Conservation (phyloP, 2,113 vertebrate species). For the Baryphthengus martii region DNA sequence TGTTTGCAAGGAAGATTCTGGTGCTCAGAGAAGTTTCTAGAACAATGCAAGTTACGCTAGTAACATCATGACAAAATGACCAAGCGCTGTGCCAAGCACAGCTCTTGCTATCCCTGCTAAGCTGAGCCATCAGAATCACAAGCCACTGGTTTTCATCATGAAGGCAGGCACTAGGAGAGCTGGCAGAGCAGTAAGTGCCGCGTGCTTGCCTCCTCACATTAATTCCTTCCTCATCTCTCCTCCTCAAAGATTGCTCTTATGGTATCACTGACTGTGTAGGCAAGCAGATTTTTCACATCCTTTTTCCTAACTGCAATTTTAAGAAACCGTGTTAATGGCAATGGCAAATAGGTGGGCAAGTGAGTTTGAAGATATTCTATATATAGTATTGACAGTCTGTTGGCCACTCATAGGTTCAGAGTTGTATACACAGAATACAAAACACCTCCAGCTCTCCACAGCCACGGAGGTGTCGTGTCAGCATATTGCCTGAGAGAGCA, state of each 20-base stretch:
- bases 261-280: not conserved
- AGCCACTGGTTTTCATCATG: not conserved
- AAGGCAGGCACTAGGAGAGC: not conserved
- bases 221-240: not conserved
- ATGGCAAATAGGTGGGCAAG: not conserved
- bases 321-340: not conserved
- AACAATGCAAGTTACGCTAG: not conserved
- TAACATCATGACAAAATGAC: not conserved
- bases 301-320: not conserved
- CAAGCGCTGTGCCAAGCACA: not conserved
- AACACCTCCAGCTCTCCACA: not conserved
- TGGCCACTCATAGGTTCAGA: not conserved
- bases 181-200: not conserved
- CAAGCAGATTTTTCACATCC: not conserved
- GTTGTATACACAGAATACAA: not conserved
- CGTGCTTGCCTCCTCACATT: not conserved
- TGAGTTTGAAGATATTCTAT: not conserved
- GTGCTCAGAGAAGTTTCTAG: not conserved
- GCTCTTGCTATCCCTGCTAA: not conserved
- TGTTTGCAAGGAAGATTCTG: not conserved
- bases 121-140: not conserved
- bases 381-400: not conserved
- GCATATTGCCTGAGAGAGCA: not conserved
- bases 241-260: not conserved
- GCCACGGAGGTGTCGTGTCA: not conserved